These are phyloP conservation scores for Auanema freiburgensis DNA, from an alignment of 2,888 invertebrate species.

Conservation along the genomic window DNA sequence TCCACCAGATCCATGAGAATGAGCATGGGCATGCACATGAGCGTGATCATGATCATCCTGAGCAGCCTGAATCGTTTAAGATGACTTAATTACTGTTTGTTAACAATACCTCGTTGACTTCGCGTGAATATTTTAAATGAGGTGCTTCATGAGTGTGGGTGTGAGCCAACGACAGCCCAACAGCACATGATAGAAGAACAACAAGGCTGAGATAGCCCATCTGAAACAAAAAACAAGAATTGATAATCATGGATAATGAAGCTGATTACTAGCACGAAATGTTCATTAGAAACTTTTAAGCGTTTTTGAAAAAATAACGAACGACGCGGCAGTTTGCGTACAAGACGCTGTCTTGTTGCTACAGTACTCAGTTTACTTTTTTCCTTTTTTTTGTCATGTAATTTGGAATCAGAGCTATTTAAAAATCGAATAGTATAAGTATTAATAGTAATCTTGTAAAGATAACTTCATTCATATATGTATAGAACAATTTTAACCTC, in stretches of 20 bases:
- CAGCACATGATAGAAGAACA: too few species aligned
- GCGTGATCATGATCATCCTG: constrained; percentile 26
- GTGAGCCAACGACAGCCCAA: constrained; percentile 5
- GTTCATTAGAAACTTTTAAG: too few species aligned
- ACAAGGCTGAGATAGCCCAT: not conserved
- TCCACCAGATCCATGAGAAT: constrained; percentile 38
- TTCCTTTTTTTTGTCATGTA: too few species aligned
- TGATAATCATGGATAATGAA: not conserved
- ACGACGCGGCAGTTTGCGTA: too few species aligned
- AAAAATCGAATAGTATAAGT: too few species aligned
- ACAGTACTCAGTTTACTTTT: too few species aligned
- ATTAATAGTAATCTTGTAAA: too few species aligned
- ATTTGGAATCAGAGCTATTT: too few species aligned
- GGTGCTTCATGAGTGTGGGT: constrained; percentile 50
- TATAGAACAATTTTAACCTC: too few species aligned
- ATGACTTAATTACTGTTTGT: not conserved
- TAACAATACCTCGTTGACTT: constrained; percentile 50
- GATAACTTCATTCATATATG: too few species aligned
- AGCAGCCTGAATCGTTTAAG: constrained; percentile 17
- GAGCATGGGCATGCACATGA: constrained; percentile 34
- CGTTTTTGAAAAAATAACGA: too few species aligned
- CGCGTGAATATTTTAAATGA: constrained; percentile 57
- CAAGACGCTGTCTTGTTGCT: too few species aligned
- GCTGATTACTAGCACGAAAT: not conserved
- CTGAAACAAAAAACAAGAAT: not conserved